Evolutionary conservation across 2,113 vertebrate species (phyloP).

Genomic region (Laticauda laticaudata): DNA sequence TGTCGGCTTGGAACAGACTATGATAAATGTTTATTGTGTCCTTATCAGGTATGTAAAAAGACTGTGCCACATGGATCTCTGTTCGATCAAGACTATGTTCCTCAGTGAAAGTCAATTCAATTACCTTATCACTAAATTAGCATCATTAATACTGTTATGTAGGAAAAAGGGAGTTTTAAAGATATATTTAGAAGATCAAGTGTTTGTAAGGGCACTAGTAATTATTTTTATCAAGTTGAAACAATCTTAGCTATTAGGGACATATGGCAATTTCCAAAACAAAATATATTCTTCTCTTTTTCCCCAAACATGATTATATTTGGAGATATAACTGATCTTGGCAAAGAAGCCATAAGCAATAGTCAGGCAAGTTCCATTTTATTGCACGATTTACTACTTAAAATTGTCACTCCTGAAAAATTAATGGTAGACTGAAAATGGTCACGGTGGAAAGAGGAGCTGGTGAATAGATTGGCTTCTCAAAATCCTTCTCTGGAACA

Average conservation of each 20-base stretch:
- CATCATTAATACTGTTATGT: constrained; percentile 7
- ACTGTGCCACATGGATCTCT: constrained; percentile 9
- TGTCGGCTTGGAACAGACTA: background rate
- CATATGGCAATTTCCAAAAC: background rate
- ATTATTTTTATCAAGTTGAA: constrained; percentile 12
- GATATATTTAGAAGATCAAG: background rate
- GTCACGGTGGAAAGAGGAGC: background rate
- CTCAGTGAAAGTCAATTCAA: constrained; percentile 19
- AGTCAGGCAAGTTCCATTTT: background rate
- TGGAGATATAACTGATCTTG: constrained; percentile 4
- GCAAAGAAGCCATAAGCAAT: background rate
- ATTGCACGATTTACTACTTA: background rate
- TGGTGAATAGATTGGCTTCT: background rate
- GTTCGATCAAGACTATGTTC: background rate
- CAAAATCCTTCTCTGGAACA: background rate
- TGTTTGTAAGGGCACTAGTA: background rate
- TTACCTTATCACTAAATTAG: constrained; percentile 12
- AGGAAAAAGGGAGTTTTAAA: background rate
- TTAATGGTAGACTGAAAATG: background rate
- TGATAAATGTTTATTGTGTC: background rate
- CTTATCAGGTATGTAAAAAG: background rate
- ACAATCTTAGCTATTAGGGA: constrained; percentile 1
- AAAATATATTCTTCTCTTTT: constrained; percentile 6
- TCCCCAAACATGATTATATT: constrained; percentile 19
- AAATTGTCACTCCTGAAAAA: background rate